Evolutionary conservation across 2,888 invertebrate species (phyloP).

Genomic region (Melanotus villosus): DNA sequence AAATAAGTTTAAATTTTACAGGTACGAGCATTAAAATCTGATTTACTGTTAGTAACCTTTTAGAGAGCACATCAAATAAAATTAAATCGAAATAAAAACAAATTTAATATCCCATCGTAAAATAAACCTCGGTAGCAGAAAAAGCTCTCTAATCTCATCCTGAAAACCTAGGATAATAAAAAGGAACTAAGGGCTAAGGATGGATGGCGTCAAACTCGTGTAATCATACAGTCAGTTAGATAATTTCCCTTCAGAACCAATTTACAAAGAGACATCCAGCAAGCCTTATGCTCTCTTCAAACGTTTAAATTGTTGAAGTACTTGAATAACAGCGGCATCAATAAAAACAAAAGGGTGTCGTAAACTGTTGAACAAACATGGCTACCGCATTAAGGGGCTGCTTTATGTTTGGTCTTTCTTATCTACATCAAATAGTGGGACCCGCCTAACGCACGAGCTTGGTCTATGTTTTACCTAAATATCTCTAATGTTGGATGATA

Average conservation of each 20-base stretch:
- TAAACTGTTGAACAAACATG: constrained; percentile 62
- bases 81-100: constrained; percentile 26
- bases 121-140: constrained; percentile 11
- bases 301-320: constrained; percentile 33
- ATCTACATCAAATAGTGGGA: constrained; percentile 48
- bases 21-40: constrained; percentile 19
- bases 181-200: no score
- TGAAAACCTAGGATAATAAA: constrained; percentile 1
- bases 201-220: neutral
- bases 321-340: constrained; percentile 45
- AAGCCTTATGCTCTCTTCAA: constrained; percentile 18
- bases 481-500: constrained; percentile 18
- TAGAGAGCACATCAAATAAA: constrained; percentile 27
- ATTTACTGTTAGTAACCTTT: constrained; percentile 28
- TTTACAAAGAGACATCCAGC: constrained; percentile 17
- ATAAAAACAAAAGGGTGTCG: constrained; percentile 54
- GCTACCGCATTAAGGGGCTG: constrained; percentile 63
- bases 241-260: constrained; percentile 8
- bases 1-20: constrained; percentile 35
- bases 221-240: neutral
- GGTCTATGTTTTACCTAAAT: constrained; percentile 36
- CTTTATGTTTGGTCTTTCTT: constrained; percentile 58
- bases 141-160: neutral
- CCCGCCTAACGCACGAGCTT: constrained; percentile 46
- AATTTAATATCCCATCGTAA: constrained; percentile 39